Evolutionary conservation across 2,797 vertebrate species (phyloP), one percentile per base, ranked within the genome.

Genomic region (Babyrousa celebensis): DNA sequence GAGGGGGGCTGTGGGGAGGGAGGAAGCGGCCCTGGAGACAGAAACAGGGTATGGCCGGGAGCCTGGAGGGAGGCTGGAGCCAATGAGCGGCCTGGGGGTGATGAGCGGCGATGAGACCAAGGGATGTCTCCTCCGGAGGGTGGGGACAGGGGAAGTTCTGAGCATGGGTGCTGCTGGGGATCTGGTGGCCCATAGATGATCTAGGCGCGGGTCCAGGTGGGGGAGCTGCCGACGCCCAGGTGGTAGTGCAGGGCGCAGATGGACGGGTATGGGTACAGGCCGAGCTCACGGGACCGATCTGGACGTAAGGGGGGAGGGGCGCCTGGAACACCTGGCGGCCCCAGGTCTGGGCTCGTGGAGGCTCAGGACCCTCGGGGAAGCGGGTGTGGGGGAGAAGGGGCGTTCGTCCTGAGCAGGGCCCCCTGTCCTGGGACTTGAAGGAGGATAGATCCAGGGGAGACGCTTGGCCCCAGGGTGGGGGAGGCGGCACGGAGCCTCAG

Each of bases 391-490:
- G 52, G 29, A 36, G n/a, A 20, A 11, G 6, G 32, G 32, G 16
- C 0, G 0, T 72, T 36, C 0, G 8, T 21, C 43, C 8, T 25
- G 12, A 3, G 20, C 43, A 9, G 43, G 29, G 70, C n/a, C 52
- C 1, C 54, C 12, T 12, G 27, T 43, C 40, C 52, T 11, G 29
- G 70, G 58, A n/a, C 27, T 21, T n/a, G 9, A 4, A 14, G 48
- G 12, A 21, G 56, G n/a, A 60, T 20, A 43, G 2, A 27, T 0
- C 14, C 15, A 18, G 58, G 58, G 58, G 68, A 65, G 23, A 8
- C 7, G 15, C 27, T 17, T 5, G 1, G 63, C 62, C 29, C 21
- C 11, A 12, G 36, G 18, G 3, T 1, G 2, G 3, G 36, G 60
- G 60, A 43, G 29, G 5, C 7, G 11, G 25, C 40, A 1, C 8